phyloP scores from a whole-genome alignment of 2,113 vertebrate genomes.

The Ciconia maguari region DNA sequence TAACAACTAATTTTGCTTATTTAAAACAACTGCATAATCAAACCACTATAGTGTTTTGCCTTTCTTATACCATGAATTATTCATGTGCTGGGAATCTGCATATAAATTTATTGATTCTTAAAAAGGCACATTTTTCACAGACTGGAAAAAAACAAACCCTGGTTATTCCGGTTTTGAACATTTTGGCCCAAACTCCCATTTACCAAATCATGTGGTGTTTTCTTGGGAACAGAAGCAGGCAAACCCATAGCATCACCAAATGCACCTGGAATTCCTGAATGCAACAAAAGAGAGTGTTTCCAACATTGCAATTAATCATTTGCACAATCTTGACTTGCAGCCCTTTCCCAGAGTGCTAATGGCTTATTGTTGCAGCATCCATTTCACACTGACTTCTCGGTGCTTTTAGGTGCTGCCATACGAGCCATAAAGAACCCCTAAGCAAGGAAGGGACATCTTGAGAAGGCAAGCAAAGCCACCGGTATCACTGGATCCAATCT shows the following conservation, averaged over 20 bases:
- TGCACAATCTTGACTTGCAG: background rate
- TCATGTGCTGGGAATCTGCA: conserved; percentile 49
- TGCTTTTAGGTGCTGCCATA: background rate
- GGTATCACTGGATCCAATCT: background rate
- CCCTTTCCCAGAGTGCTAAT: background rate
- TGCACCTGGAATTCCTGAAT: conserved; percentile 1
- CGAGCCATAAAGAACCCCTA: background rate
- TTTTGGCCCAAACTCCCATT: background rate
- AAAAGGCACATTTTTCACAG: conserved; percentile 5
- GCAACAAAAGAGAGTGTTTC: background rate
- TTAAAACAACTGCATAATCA: conserved; percentile 71
- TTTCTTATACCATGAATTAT: conserved; percentile 60
- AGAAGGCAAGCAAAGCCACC: background rate
- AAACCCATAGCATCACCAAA: background rate
- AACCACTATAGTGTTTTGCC: conserved; percentile 41
- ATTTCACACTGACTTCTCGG: background rate
- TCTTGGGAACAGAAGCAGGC: background rate
- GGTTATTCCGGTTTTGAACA: background rate
- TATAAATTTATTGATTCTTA: conserved; percentile 55
- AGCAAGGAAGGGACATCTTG: background rate
- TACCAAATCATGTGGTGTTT: background rate
- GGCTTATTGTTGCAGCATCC: background rate
- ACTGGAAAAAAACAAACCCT: background rate
- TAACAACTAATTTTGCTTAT: conserved; percentile 72
- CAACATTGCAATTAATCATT: background rate